Base-by-base conservation (phyloP, 2,797 vertebrate species). In the Chrysocyon brachyurus region DNA sequence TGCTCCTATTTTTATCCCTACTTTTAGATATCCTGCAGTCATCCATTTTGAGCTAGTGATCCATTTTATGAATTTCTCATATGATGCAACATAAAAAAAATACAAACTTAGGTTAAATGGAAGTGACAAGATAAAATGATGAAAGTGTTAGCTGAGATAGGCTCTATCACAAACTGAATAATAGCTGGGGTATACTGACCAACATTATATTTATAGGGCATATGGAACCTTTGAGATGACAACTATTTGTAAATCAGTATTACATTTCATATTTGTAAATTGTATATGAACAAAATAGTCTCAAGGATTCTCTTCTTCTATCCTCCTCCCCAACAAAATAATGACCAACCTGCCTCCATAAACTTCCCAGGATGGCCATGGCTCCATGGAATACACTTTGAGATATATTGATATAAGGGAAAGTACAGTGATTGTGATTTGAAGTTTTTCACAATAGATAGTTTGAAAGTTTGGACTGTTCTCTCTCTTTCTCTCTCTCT, bases 1-100 rank as follows among this genome's bases (percentile, higher is more conserved):
- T n/a, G 36, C 68, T 92, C 40, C 77, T 94, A 64, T 94, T 90
- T 95, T 90, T 95, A 91, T 54, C 31, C 40, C 22, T 52, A 6
- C 46, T 77, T 85, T 90, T 54, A 88, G 87, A 82, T 36, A 64
- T 52, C 54, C 63, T 91, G 17, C 24, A 46, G 40, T 61, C 24
- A 31, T 83, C 46, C 72, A 26, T 81, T 94, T 95, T 83, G 82
- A 93, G 31, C 33, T 68, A 73, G 36, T 33, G 28, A n/a, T 87
- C 17, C n/a, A 36, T 59, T 61, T 91, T 75, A 90, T 68, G 24
- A 90, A 61, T 61, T 87, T 28, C 49, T 40, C 9, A 15, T 89
- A 33, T 56, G 33, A 36, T 83, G 61, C 24, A 93, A 12, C 15
- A 15, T 89, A 90, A 84, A 93, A 79, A 57, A 63, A 86, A 68